Evolutionary conservation across 1,140 invertebrate genomes (phyloP), one percentile per base, ranked within the genome.

Genomic region (Lysiphlebus fabarum): DNA sequence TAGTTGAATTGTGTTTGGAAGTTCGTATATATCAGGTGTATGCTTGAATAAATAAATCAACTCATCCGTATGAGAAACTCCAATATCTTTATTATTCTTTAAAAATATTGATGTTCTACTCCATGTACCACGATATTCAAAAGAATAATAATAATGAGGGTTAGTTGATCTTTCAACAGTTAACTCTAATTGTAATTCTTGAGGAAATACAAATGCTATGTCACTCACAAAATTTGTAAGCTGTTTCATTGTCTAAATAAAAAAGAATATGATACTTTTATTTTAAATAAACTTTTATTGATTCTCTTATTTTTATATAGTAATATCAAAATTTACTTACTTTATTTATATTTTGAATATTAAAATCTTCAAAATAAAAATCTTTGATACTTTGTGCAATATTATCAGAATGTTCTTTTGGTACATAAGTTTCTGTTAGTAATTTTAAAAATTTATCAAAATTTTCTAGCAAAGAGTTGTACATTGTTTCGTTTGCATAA

Each of bases 51-150:
- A 10, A 48, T 65, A 65, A 38, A 59, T 59, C 38, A 65, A 49
- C n/a, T 65, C 63, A 37, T 65, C 63, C 4, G n/a, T 37, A 59
- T 65, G 63, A 34, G 38, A 36, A 5, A 62, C 57, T 40, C 63
- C 63, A 38, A 65, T 12, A 12, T 65, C 55, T 5, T 49, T 36
- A 45, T 62, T 60, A 33, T 40, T 41, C 4, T 53, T 47, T 10
- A 59, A 40, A n/a, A 57, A 5, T 4, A 7, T 1, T 4, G 48
- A 26, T 5, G 63, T 62, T 40, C 50, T 45, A 40, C 63, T 65
- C 17, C 40, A 57, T 3, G 56, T 59, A 34, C 63, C 63, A 7
- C 63, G 59, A 57, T 65, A 65, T 5, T 59, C 60, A 33, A 65
- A 65, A 26, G 12, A 47, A 12, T 65, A 65, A 44, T 53, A 59